Evolutionary conservation across 2,888 invertebrate species (phyloP), one percentile per base, ranked within the genome.

Genomic region (Melipona bicolor): DNA sequence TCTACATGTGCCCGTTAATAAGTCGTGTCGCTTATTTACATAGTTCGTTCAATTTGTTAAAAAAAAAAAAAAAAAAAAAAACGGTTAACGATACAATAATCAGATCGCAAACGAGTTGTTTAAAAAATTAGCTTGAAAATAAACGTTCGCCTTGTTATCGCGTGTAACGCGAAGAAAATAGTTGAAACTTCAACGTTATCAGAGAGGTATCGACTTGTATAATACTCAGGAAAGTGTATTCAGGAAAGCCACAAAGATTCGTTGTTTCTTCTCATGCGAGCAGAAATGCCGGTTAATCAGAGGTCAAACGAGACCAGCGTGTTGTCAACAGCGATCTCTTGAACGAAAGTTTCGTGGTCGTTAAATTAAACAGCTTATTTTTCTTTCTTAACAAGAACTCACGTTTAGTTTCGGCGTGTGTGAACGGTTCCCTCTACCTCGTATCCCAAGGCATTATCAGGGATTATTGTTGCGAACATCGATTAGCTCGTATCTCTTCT

Each of bases 291-390:
- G 75, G 52, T 80, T 85, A 85, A 85, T 86, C 43, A 43, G 61
- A 64, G 54, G 81, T 79, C 68, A 82, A 86, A 85, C 73, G 49
- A 75, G 78, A 85, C 73, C 81, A 81, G 81, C 17, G 6, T 17
- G n/a, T 6, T n/a, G 9, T n/a, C 9, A 43, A 15, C 74, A 64
- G 59, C 84, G 76, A 68, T 79, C 9, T 43, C 43, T 43, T 43
- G 43, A 76, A 59, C 72, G 19, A 62, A 62, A 62, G 61, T 61
- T 49, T 9, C 21, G 27, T 19, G 59, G 21, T 56, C 36, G n/a
- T 36, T 70, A 24, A 70, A 70, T 70, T 17, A 6, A 70, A 54
- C 36, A 11, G 19, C 24, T 49, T 19, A 19, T 59, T 61, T 61
- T 24, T 61, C 9, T 43, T 9, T 43, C 1, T 43, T 9, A 9